These are phyloP conservation scores for Gryon sp. DNA, from an alignment of 1,140 invertebrate genomes.

Conservation along the genomic window DNA sequence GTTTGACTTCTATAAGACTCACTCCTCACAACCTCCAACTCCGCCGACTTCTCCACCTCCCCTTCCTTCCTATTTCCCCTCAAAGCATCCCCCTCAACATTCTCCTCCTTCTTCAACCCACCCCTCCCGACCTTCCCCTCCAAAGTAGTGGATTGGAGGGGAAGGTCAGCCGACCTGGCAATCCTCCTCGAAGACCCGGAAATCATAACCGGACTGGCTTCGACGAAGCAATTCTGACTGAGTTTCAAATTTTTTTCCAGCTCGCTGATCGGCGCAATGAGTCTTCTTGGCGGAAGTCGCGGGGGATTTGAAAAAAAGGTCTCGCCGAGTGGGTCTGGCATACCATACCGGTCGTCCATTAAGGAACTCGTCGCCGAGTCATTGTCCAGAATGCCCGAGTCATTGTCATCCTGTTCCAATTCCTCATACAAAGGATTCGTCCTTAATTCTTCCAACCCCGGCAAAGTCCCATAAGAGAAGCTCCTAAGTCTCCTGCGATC, in stretches of 20 bases:
- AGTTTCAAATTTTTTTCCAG: conserved; percentile 60
- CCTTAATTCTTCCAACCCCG: conserved; percentile 86
- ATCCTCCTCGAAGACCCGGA: too few species aligned
- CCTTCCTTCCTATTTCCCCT: too few species aligned
- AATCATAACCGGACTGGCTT: conserved; percentile 46
- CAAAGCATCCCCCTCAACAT: too few species aligned
- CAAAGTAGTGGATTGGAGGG: too few species aligned
- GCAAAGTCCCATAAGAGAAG: conserved; percentile 87
- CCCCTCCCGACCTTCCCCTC: too few species aligned
- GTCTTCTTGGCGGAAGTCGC: conserved; percentile 69
- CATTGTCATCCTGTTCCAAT: conserved; percentile 84
- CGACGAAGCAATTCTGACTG: conserved; percentile 65
- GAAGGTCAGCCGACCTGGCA: too few species aligned
- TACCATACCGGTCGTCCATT: conserved; percentile 83
- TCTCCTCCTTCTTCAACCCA: too few species aligned
- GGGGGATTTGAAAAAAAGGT: conserved; percentile 50
- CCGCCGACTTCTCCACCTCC: conserved; percentile 68
- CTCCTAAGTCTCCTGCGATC: conserved; percentile 84
- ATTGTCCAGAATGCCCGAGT: conserved; percentile 88
- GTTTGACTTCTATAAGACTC: conserved; percentile 78
- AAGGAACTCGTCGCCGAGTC: conserved; percentile 85
- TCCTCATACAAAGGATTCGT: conserved; percentile 83
- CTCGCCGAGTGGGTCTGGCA: conserved; percentile 63
- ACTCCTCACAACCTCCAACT: conserved; percentile 79
- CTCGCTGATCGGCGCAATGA: conserved; percentile 41